A percentile compares a stretch with the other conserved stretches of the same genome.
phyloP scores from a whole-genome alignment of 2,888 invertebrate genomes.

The Synanthedon myopaeformis region DNA sequence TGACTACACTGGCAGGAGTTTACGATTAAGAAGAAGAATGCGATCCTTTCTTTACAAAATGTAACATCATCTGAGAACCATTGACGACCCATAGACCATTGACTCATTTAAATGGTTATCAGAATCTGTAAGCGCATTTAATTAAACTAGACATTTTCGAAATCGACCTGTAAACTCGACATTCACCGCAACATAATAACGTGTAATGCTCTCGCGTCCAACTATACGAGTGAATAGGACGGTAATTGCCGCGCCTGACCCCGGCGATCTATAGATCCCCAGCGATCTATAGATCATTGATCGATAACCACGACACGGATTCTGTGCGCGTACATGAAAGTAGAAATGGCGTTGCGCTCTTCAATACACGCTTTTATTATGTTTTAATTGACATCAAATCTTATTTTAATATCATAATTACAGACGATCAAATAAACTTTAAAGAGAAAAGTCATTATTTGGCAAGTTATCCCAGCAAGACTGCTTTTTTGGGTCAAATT shows the following conservation, averaged over 20 bases:
- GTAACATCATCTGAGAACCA: no score
- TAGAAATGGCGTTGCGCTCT: constrained; percentile 16
- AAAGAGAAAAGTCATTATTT: no score
- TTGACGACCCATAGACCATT: no score
- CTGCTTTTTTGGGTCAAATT: no score
- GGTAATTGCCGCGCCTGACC: constrained; percentile 39
- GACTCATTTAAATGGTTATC: no score
- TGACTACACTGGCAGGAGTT: no score
- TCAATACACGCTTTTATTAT: not conserved
- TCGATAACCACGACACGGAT: constrained; percentile 38
- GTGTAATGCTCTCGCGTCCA: constrained; percentile 20
- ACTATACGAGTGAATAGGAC: constrained; percentile 29
- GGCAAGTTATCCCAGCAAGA: no score
- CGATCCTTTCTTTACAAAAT: no score
- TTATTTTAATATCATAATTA: not conserved
- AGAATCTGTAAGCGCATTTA: no score
- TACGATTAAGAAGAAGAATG: no score
- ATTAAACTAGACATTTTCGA: no score
- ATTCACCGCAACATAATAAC: constrained; percentile 18
- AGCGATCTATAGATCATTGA: constrained; percentile 51
- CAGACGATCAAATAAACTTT: not conserved
- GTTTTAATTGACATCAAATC: not conserved
- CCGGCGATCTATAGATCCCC: constrained; percentile 37
- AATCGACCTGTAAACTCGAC: no score
- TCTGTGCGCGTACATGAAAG: constrained; percentile 23